Evolutionary conservation across 2,797 vertebrate genomes (phyloP).

Genomic region (Gastrophryne carolinensis): DNA sequence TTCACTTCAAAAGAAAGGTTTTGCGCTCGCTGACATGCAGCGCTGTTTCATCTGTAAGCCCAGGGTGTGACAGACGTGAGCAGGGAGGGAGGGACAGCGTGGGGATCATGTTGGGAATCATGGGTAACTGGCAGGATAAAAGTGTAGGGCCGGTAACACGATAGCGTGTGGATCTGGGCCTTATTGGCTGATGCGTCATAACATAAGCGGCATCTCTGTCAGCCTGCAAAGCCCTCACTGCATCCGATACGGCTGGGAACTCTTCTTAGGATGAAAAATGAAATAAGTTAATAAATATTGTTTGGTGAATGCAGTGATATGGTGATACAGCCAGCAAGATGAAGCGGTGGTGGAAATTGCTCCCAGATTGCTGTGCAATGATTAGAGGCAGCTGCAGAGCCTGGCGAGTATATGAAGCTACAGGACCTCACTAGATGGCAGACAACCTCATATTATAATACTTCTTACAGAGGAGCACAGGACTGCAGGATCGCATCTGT

Average conservation of each 20-base stretch:
- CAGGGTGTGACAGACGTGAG: not conserved
- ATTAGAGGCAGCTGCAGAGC: slow-evolving; percentile 3
- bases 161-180: not conserved
- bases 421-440: slow-evolving; percentile 34
- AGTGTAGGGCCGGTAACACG: not conserved
- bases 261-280: slow-evolving; percentile 8
- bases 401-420: not conserved
- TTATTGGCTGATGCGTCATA: not conserved
- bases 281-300: slow-evolving; percentile 19
- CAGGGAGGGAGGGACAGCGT: not conserved
- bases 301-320: not conserved
- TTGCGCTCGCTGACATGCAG: not conserved
- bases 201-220: slow-evolving; percentile 3
- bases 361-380: not conserved
- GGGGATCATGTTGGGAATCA: not conserved
- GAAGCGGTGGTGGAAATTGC: not conserved
- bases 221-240: not conserved
- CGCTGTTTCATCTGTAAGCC: not conserved
- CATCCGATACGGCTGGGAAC: slow-evolving; percentile 7
- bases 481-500: too few relatives aligned
- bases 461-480: too few relatives aligned
- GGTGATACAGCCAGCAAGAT: not conserved
- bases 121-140: not conserved
- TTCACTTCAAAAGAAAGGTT: not conserved
- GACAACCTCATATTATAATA: too few relatives aligned